Conservation (phyloP, 2,797 vertebrate species). For the Aselliscus stoliczkanus region DNA sequence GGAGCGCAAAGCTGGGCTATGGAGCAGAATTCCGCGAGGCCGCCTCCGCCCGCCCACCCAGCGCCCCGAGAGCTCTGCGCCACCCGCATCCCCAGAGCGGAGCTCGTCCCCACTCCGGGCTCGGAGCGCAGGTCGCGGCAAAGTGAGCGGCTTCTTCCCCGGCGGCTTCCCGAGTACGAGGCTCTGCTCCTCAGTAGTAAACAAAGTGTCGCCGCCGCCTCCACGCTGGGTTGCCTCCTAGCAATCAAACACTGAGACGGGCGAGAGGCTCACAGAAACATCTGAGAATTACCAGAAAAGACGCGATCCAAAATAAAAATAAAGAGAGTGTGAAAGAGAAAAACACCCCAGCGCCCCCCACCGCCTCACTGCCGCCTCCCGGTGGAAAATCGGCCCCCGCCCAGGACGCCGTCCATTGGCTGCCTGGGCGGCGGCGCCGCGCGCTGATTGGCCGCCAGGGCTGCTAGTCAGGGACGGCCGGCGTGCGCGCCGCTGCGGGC, state of each 20-base stretch:
- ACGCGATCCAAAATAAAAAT: not conserved
- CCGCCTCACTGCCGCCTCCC: conserved; percentile 71
- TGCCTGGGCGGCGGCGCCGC: not conserved
- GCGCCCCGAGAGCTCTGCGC: not conserved
- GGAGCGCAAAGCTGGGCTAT: not conserved
- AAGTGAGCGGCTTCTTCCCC: not conserved
- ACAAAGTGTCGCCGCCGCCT: conserved; percentile 85
- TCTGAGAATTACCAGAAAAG: conserved; percentile 55
- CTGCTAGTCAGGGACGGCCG: conserved; percentile 80
- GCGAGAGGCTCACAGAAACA: conserved; percentile 55
- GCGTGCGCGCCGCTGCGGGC: conserved; percentile 76
- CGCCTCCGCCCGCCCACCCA: not conserved
- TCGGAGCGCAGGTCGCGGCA: not conserved
- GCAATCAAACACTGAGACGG: conserved; percentile 67
- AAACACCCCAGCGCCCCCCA: conserved; percentile 73
- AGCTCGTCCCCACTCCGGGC: not conserved
- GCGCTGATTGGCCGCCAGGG: conserved; percentile 80
- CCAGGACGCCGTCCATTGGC: conserved; percentile 55
- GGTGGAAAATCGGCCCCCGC: conserved; percentile 79
- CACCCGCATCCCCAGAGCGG: conserved; percentile 61
- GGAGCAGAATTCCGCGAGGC: not conserved
- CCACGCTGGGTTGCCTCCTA: conserved; percentile 77
- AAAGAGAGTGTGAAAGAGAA: not conserved
- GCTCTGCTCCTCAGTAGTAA: conserved; percentile 60
- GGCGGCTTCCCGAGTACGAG: conserved; percentile 7